Evolutionary conservation across 2,797 vertebrate species (phyloP), one percentile per base, ranked within the genome.

Genomic region (Lycodopsis pacificus): DNA sequence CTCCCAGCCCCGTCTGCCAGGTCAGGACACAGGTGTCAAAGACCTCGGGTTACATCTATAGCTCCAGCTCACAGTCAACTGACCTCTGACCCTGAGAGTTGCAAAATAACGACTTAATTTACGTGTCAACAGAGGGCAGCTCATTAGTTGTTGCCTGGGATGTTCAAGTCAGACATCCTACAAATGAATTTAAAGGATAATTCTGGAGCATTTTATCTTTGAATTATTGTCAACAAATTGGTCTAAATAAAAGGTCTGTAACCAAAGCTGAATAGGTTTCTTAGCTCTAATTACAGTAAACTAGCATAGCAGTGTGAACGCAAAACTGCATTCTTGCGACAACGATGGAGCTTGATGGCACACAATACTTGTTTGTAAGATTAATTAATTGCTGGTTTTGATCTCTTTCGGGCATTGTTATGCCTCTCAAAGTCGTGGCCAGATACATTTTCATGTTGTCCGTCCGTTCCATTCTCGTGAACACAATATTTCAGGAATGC

Each of bases 81-180:
- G 54, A 81, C 71, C 77, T 77, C 83, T 83, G 80, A 80, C 62
- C 72, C 59, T 73, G 17, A 59, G 20, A 73, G 54, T 20, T 49
- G 58, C 22, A 48, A 64, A 62, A 67, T 64, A 12, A 64, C 38
- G 68, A 76, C 63, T 63, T 54, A 20, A 44, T 53, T 36, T n/a
- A 20, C 2, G 13, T 61, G 38, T 62, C 11, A 54, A 64, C 34
- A 19, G 49, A 56, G 20, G 7, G 34, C 46, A 64, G 79, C 51
- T 68, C 53, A 58, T 78, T 72, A 72, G 17, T 63, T 38, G 48
- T n/a, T 49, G 46, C 22, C 12, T 65, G 25, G 62, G 36, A 72
- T 51, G 19, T 71, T 54, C 20, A 61, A 27, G n/a, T 69, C 36
- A 75, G 32, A 27, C 36, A 3, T 66, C 30, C 10, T 14, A 27